Evolutionary conservation across 1,140 invertebrate species (phyloP), one percentile per base, ranked within the genome.

Genomic region (Leptinotarsa lineolata): DNA sequence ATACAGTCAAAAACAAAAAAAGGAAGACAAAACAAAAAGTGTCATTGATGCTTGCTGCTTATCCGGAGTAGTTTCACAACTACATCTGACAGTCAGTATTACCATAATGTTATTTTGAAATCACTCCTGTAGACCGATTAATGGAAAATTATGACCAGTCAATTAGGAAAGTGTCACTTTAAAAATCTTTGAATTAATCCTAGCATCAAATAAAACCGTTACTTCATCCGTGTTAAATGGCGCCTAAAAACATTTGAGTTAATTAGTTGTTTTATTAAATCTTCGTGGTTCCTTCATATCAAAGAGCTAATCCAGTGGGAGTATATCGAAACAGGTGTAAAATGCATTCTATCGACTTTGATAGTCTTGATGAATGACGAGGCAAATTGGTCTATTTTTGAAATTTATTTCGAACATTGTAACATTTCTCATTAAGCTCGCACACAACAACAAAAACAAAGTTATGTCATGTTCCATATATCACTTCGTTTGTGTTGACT

Each of bases 331-430:
- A n/a, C 48, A 54, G 48, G 48, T 54, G 48, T 54, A 8, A 54
- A 54, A 54, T 54, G 48, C 48, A 54, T 54, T 54, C 48, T 13
- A 54, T 54, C 16, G 2, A 54, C 30, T 39, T 39, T 39, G 30
- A 39, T 39, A 39, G 48, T 16, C n/a, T 54, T 16, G 48, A 54
- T 54, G 4, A 54, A 54, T 18, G 48, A 54, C 6, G 48, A 18
- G n/a, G 16, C 48, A 54, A 54, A 54, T 54, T 54, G n/a, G 48
- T 54, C 48, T 54, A 54, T 54, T 54, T 54, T 54, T 54, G 48
- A 54, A 54, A 54, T 15, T 54, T 8, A 18, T 54, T 54, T 54
- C 48, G 4, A 54, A 54, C 48, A 54, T 54, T 16, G 48, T 54
- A 54, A 16, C n/a, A 16, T 54, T 54, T 54, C 48, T 54, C 48